phyloP scores from a whole-genome alignment of 2,888 invertebrate genomes.

The Campaea margaritaria region DNA sequence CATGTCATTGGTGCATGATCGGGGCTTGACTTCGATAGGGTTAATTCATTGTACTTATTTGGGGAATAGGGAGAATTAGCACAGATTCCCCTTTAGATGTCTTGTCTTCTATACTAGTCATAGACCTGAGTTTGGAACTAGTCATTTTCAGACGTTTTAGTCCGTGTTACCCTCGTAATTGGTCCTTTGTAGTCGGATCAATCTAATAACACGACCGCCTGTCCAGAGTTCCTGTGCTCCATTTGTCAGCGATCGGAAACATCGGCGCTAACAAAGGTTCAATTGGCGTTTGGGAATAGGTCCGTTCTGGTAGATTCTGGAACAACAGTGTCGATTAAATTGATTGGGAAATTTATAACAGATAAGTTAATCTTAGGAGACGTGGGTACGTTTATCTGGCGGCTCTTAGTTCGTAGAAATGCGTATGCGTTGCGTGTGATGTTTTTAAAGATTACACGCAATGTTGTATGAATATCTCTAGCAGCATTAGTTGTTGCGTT shows the following conservation, averaged over 20 bases:
- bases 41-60: no score
- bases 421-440: no score
- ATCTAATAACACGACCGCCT: conserved; percentile 66
- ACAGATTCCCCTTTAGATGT: no score
- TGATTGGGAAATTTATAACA: neutral
- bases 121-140: neutral
- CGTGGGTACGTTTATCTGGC: no score
- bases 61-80: no score
- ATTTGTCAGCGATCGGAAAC: conserved; percentile 46
- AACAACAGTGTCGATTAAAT: conserved; percentile 23
- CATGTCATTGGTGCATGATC: no score
- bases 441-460: no score
- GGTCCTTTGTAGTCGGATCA: conserved; percentile 75
- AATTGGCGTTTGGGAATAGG: conserved; percentile 14
- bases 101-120: neutral
- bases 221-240: conserved; percentile 54
- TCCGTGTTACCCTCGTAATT: conserved; percentile 71
- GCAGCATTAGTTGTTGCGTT: no score
- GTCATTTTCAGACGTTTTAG: conserved; percentile 68
- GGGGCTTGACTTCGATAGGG: no score
- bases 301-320: conserved; percentile 11
- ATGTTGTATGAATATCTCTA: no score
- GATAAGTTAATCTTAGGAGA: neutral
- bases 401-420: no score
- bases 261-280: conserved; percentile 29